A percentile compares a stretch with the other conserved stretches of the same genome.
Conservation (phyloP, 2,797 vertebrate species). For the Tragopan temminckii region DNA sequence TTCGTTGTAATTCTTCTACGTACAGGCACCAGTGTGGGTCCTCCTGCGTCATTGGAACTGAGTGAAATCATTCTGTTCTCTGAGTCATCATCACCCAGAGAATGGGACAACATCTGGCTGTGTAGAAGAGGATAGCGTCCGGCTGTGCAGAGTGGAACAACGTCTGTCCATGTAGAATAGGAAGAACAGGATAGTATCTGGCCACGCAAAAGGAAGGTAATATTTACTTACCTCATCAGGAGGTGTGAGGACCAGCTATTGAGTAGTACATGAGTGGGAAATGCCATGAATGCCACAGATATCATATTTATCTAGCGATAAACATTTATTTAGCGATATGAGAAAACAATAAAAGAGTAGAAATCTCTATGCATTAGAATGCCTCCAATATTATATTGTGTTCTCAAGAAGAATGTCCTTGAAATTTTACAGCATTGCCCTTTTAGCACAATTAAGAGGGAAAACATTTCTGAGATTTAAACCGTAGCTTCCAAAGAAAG, state of each 20-base stretch:
- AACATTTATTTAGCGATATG: neutral
- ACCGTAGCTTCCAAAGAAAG: neutral
- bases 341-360: neutral
- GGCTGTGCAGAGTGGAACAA: neutral
- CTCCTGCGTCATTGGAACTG: neutral
- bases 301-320: neutral
- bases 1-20: neutral
- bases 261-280: neutral
- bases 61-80: neutral
- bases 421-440: neutral
- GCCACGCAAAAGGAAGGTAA: neutral
- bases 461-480: neutral
- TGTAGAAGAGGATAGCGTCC: accelerated
- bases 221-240: neutral
- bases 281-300: neutral
- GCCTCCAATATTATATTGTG: neutral
- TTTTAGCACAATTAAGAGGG: neutral
- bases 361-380: neutral
- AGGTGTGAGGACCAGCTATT: neutral
- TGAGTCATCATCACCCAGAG: neutral
- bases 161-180: neutral
- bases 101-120: neutral
- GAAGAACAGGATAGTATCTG: neutral
- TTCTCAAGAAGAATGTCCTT: neutral
- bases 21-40: neutral